A percentile compares a stretch with the other conserved stretches of the same genome.
These are phyloP conservation scores for Taphrorychus bicolor DNA, from an alignment of 2,888 invertebrate genomes.

Conservation along the genomic window DNA sequence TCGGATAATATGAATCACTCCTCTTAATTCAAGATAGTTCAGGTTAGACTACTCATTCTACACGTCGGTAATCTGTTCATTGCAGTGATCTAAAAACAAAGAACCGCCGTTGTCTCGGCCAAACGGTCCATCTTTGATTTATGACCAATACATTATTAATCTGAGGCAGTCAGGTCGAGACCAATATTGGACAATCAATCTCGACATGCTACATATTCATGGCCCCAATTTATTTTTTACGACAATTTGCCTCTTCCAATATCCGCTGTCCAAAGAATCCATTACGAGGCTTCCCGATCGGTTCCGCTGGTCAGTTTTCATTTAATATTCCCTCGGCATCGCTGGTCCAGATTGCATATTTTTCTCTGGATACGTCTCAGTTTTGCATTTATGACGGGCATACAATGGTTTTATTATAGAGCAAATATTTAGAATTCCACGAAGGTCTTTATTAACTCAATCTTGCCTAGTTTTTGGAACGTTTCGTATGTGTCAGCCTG, in stretches of 20 bases:
- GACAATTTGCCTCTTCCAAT: constrained; percentile 21
- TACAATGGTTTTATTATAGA: background rate
- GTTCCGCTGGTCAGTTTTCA: constrained; percentile 18
- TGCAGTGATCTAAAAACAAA: too few relatives aligned
- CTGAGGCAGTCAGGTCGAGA: background rate
- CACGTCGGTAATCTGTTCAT: too few relatives aligned
- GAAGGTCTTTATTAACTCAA: too few relatives aligned
- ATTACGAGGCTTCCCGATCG: constrained; percentile 24
- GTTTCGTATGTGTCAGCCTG: background rate
- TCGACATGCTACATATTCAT: constrained; percentile 7
- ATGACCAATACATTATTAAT: background rate
- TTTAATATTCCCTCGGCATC: constrained; percentile 13
- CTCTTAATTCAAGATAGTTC: too few relatives aligned
- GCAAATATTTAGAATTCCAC: background rate
- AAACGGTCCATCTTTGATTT: background rate
- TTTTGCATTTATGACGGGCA: background rate
- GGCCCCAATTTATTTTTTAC: constrained; percentile 20
- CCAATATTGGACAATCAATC: constrained; percentile 2
- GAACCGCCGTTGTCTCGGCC: background rate
- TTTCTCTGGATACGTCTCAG: constrained; percentile 8
- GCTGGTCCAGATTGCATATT: background rate
- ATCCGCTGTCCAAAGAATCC: constrained; percentile 29
- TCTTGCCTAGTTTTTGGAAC: background rate
- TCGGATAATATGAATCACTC: too few relatives aligned
- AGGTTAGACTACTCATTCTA: too few relatives aligned